Conservation (phyloP, 1,140 invertebrate species). For the Drosophila sp. region DNA sequence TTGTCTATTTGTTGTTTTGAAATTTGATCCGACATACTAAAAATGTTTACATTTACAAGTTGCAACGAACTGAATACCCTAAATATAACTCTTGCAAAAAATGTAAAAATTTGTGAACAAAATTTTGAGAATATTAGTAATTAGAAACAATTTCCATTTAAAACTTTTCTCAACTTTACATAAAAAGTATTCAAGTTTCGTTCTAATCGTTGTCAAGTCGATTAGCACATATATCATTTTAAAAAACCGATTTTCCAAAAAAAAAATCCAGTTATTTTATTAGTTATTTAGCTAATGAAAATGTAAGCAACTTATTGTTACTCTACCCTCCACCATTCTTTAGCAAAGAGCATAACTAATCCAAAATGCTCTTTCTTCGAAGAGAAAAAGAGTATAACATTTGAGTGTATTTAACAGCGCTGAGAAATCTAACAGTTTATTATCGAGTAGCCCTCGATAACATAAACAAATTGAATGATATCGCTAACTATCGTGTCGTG, state of each 20-base stretch:
- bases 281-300: slow-evolving; percentile 1
- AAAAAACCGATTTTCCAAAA: slow-evolving; percentile 1
- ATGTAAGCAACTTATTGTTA: background rate
- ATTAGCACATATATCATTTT: too few species aligned
- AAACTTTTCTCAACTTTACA: background rate
- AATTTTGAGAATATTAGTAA: too few species aligned
- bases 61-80: too few species aligned
- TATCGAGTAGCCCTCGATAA: slow-evolving; percentile 2
- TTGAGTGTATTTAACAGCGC: slow-evolving; percentile 7
- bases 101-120: too few species aligned
- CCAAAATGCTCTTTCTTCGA: background rate
- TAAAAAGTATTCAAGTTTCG: background rate
- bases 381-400: slow-evolving; percentile 1
- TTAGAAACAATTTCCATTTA: too few species aligned
- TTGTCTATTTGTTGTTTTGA: too few species aligned
- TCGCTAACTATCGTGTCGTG: background rate
- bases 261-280: background rate
- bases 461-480: background rate
- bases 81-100: too few species aligned
- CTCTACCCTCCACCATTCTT: slow-evolving; percentile 2
- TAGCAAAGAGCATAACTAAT: slow-evolving; percentile 11
- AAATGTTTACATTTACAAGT: too few species aligned
- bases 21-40: too few species aligned
- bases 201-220: background rate
- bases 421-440: background rate